These are phyloP conservation scores for Scartelaos histophorus DNA, from an alignment of 2,113 vertebrate species.

Conservation along the genomic window DNA sequence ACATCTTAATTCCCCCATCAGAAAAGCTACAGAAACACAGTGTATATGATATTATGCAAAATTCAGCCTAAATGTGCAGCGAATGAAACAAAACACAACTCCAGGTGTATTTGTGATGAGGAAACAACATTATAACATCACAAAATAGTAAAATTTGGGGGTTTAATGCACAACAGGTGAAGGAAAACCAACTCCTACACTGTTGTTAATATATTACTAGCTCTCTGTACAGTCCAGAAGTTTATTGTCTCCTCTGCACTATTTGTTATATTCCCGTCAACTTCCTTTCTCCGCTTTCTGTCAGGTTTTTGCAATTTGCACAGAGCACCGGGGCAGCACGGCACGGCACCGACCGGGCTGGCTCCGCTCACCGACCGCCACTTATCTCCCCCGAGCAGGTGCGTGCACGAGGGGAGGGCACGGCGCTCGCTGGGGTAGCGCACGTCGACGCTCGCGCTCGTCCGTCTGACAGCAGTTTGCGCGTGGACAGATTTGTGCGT, in stretches of 20 bases:
- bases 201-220: background rate
- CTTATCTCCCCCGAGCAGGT: constrained; percentile 71
- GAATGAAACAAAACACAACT: too few relatives aligned
- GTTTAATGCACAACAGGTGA: too few relatives aligned
- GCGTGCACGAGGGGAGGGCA: constrained; percentile 12
- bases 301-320: constrained; percentile 3
- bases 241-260: constrained; percentile 3
- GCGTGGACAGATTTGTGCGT: background rate
- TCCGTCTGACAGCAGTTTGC: background rate
- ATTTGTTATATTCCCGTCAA: background rate
- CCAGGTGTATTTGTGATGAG: too few relatives aligned
- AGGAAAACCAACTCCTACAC: background rate
- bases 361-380: constrained; percentile 48
- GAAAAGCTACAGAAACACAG: too few relatives aligned
- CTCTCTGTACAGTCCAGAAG: background rate
- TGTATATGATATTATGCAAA: too few relatives aligned
- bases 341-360: constrained; percentile 42
- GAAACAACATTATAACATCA: too few relatives aligned
- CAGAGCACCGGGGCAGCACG: constrained; percentile 16
- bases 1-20: too few relatives aligned
- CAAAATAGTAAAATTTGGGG: too few relatives aligned
- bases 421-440: background rate
- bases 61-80: too few relatives aligned
- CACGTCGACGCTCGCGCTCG: background rate
- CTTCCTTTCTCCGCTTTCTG: background rate